Percentiles rank a stretch among this genome's conserved stretches.
phyloP scores from a whole-genome alignment of 2,888 invertebrate genomes.

The Nudaria mundana region DNA sequence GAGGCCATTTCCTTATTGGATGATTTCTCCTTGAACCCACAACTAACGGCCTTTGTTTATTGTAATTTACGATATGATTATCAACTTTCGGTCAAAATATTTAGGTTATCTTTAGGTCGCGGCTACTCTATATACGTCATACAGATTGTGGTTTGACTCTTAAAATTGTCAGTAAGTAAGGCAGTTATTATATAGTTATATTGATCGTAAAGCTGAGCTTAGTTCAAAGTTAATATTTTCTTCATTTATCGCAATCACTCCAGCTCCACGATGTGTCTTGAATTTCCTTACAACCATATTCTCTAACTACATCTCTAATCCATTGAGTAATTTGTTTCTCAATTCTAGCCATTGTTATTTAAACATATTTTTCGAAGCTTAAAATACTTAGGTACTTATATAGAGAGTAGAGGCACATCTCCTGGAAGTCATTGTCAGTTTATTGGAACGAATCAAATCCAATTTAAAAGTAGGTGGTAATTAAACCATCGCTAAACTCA shows the following conservation, averaged over 20 bases:
- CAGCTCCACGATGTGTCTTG: too few species aligned
- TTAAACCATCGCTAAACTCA: conserved; percentile 51
- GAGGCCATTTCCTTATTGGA: conserved; percentile 54
- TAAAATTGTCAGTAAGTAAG: too few species aligned
- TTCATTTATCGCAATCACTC: too few species aligned
- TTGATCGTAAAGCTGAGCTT: too few species aligned
- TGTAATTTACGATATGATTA: background rate
- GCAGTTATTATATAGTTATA: too few species aligned
- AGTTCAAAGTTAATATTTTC: too few species aligned
- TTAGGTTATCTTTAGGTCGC: conserved; percentile 14
- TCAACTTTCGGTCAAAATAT: conserved; percentile 5
- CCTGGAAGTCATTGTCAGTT: conserved; percentile 31
- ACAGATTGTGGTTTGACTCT: background rate
- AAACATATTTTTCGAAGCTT: too few species aligned
- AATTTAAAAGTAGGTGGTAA: conserved; percentile 60
- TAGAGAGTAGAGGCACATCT: conserved; percentile 40
- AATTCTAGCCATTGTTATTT: too few species aligned
- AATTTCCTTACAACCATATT: too few species aligned
- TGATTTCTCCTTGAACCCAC: conserved; percentile 52
- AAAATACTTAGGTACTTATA: too few species aligned
- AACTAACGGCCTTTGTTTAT: conserved; percentile 16
- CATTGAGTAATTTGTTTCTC: too few species aligned
- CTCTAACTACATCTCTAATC: too few species aligned
- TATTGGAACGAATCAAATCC: conserved; percentile 61
- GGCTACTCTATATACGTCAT: background rate